Conservation (phyloP, 2,888 invertebrate genomes). For the Phalera bucephala region DNA sequence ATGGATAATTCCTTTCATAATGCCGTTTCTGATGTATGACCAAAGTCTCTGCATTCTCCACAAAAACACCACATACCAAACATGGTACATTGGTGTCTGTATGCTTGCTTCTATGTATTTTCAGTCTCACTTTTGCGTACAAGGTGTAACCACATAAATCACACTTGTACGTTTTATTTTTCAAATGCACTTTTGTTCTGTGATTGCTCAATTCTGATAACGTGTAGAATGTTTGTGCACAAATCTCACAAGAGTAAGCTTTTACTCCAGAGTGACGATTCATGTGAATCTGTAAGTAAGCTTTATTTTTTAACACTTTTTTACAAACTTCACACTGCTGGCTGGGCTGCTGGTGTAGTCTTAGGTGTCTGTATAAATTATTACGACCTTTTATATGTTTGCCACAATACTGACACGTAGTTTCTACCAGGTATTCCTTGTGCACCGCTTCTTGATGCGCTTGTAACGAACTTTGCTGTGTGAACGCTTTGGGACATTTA, state of each 20-base stretch:
- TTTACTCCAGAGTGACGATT: constrained; percentile 54
- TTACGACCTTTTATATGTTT: constrained; percentile 52
- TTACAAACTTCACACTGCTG: constrained; percentile 27
- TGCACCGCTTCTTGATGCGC: constrained; percentile 55
- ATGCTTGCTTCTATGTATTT: constrained; percentile 51
- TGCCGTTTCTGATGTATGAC: constrained; percentile 52
- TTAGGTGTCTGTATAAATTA: constrained; percentile 51
- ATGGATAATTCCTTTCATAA: constrained; percentile 49
- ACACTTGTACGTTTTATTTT: constrained; percentile 43
- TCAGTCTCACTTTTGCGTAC: constrained; percentile 29
- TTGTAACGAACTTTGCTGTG: constrained; percentile 54
- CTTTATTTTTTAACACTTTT: constrained; percentile 42
- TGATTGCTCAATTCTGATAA: constrained; percentile 58
- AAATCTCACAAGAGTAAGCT: constrained; percentile 58
- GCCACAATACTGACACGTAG: constrained; percentile 63
- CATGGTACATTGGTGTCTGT: constrained; percentile 49
- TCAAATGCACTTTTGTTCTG: constrained; percentile 45
- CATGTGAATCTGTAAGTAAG: constrained; percentile 46
- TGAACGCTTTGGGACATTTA: constrained; percentile 48
- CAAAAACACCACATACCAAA: constrained; percentile 56
- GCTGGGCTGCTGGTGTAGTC: constrained; percentile 31
- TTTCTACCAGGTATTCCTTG: constrained; percentile 41
- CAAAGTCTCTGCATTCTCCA: constrained; percentile 45
- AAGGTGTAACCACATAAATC: constrained; percentile 53
- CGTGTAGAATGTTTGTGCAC: constrained; percentile 59